Base-by-base conservation (phyloP, 2,113 vertebrate species). In the Limanda limanda region DNA sequence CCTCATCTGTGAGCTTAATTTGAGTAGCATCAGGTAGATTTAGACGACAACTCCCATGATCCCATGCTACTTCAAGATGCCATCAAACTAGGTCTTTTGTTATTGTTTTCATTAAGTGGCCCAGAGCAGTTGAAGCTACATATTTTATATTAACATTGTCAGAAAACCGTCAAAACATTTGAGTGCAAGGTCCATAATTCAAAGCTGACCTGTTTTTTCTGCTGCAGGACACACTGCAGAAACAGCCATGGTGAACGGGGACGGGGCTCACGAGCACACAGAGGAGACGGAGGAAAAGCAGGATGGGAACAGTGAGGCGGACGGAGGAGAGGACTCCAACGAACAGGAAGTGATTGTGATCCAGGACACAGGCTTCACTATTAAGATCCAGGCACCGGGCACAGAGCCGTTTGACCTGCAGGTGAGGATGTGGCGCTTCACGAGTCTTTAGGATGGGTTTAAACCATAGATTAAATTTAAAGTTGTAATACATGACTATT, bases 321-420 rank as follows among this genome's bases (percentile, higher is more conserved):
- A 97, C 1, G 88, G 89, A 0, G 93, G 90, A 8, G 98, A 99
- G 0, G 97, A 98, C 6, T 92, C 95, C 5, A 96, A 96, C 0
- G 98, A 98, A 80, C 97, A 99, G 91, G 98, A 99, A 88, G 97
- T 99, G 86, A 99, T 99, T 5, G 98, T 99, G 81, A 99, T 99
- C 83, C 98, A 99, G 94, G 98, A 99, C 91, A 99, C 98, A 0
- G 98, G 98, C 75, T 99, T 99, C 86, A 98, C 95, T 0, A 97
- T 99, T 74, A 99, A 98, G 95, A 97, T 99, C 86, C 96, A 97
- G 71, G 97, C 95, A 0, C 97, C 98, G 0, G 97, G 96, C 11
- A 95, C 96, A 0, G 98, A 99, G 89, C 95, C 96, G 13, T 99
- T 99, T 68, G 96, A 98, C 71, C 89, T 99, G 62, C 98, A 99